Conservation (phyloP, 2,888 invertebrate genomes). For the Hirtodrosophila duncani region DNA sequence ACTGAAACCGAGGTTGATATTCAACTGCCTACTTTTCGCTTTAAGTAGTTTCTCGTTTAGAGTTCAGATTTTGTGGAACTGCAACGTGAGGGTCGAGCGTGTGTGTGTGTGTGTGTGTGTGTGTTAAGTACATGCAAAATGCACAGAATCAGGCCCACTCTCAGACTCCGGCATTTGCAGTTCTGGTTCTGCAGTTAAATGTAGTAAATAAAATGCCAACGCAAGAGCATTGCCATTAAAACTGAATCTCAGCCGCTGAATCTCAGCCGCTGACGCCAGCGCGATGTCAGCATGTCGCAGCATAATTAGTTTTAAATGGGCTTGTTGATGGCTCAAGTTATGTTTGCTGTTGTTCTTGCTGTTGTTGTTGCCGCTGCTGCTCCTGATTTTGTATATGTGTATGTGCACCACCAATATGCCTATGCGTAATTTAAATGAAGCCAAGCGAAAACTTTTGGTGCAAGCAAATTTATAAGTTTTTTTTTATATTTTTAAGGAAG, state of each 20-base stretch:
- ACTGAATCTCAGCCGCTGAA: constrained; percentile 38
- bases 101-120: too few relatives aligned
- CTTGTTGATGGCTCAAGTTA: constrained; percentile 57
- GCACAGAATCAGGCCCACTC: constrained; percentile 19
- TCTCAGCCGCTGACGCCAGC: too few relatives aligned
- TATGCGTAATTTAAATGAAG: constrained; percentile 6
- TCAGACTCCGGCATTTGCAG: constrained; percentile 2
- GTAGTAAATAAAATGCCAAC: constrained; percentile 70
- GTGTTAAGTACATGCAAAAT: constrained; percentile 61
- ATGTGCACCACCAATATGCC: too few relatives aligned
- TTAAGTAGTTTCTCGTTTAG: constrained; percentile 56
- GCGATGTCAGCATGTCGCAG: constrained; percentile 56
- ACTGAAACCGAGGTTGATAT: constrained; percentile 15
- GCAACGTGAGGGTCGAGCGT: constrained; percentile 2
- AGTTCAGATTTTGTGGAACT: constrained; percentile 25
- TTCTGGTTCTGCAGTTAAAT: constrained; percentile 66
- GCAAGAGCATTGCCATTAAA: constrained; percentile 58
- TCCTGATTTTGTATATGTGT: too few relatives aligned
- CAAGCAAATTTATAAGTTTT: too few relatives aligned
- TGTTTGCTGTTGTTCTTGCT: not conserved
- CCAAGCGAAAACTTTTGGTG: not conserved
- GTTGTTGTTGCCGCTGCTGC: constrained; percentile 31
- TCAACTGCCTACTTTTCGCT: constrained; percentile 57
- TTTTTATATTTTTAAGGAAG: too few relatives aligned
- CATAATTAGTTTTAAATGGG: constrained; percentile 67